Evolutionary conservation across 2,113 vertebrate genomes (phyloP).

Genomic region (Raja brachyura): DNA sequence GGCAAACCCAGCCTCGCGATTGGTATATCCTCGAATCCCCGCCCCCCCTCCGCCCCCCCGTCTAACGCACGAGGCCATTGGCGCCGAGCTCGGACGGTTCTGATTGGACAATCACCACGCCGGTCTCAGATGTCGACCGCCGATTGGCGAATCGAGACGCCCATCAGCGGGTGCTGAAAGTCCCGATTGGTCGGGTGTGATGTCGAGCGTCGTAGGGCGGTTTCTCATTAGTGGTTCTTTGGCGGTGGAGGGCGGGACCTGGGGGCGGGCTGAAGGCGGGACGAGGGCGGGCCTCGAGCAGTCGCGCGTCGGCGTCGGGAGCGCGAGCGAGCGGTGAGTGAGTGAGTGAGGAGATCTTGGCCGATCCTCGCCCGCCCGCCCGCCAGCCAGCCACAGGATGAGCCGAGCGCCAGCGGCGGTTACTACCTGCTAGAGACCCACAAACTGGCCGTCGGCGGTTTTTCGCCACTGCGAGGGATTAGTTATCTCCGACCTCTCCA

Average conservation of each 20-base stretch:
- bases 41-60: background rate
- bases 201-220: no score
- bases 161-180: rapidly evolving
- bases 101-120: background rate
- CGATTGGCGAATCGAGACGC: background rate
- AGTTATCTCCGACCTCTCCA: background rate
- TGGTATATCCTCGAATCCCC: background rate
- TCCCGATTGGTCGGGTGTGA: rapidly evolving
- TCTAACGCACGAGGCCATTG: background rate
- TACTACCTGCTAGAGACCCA: background rate
- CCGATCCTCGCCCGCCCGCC: slow-evolving; percentile 13
- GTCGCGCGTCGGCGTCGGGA: background rate
- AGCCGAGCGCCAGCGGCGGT: slow-evolving; percentile 39
- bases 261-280: background rate
- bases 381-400: no score
- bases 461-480: background rate
- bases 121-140: rapidly evolving
- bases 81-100: background rate
- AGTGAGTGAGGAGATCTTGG: background rate
- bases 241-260: background rate
- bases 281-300: background rate
- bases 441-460: background rate
- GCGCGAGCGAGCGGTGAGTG: no score
- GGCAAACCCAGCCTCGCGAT: rapidly evolving
- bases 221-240: background rate